Conservation (phyloP, 2,888 invertebrate species). For the Ennomos fuscantarius region DNA sequence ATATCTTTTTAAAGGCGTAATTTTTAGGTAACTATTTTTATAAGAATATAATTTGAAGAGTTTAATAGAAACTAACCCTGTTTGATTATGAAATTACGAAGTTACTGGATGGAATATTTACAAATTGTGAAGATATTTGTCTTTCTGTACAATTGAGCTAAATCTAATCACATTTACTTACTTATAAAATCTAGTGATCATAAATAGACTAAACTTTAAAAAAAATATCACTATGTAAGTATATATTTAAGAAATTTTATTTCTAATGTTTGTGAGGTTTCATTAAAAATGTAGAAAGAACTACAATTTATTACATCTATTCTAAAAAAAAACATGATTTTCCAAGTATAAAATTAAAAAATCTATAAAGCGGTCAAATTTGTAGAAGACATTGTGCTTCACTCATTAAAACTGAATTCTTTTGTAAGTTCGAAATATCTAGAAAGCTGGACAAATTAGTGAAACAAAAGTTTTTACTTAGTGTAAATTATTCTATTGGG, state of each 20-base stretch:
- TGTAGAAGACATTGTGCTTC: too few species aligned
- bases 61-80: constrained; percentile 1
- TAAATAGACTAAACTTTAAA: constrained; percentile 39
- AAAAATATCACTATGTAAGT: constrained; percentile 60
- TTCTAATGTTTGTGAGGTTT: constrained; percentile 9
- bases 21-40: too few species aligned
- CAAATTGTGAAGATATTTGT: constrained; percentile 43
- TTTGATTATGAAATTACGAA: constrained; percentile 25
- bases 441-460: too few species aligned
- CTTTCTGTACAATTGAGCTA: constrained; percentile 61
- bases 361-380: too few species aligned
- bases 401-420: too few species aligned
- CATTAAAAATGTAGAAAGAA: constrained; percentile 4
- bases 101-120: constrained; percentile 44
- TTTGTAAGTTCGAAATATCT: too few species aligned
- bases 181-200: neutral
- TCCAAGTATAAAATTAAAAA: too few species aligned
- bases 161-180: constrained; percentile 42
- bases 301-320: constrained; percentile 3
- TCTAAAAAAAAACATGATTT: too few species aligned
- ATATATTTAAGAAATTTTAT: constrained; percentile 25
- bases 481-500: too few species aligned
- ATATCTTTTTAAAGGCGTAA: too few species aligned
- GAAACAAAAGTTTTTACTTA: too few species aligned
- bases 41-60: neutral